A percentile compares a stretch with the other conserved stretches of the same genome.
Conservation (phyloP, 2,113 vertebrate genomes). For the Rattus rattus region DNA sequence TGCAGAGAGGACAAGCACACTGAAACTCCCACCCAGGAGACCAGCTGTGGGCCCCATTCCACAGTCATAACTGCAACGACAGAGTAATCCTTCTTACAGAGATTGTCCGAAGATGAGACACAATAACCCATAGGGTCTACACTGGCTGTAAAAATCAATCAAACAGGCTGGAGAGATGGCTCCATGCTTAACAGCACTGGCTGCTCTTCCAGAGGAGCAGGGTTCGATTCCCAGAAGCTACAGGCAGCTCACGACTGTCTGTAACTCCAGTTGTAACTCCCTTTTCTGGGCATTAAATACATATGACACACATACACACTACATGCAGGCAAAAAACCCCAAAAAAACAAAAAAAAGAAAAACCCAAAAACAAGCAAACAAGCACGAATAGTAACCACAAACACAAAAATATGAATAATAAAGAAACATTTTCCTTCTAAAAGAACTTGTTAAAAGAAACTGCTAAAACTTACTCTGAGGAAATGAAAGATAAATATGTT, state of each 20-base stretch:
- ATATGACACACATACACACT: not conserved
- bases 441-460: not conserved
- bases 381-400: not conserved
- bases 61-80: rapidly evolving
- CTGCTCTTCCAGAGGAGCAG: not conserved
- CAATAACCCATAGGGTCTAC: not conserved
- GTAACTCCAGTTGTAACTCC: not conserved
- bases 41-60: rapidly evolving
- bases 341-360: not conserved
- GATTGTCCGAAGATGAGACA: not conserved
- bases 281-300: not conserved
- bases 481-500: not conserved
- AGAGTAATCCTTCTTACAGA: not conserved
- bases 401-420: not conserved
- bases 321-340: not conserved
- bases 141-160: not conserved
- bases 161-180: not conserved
- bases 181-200: not conserved
- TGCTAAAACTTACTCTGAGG: not conserved
- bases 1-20: not conserved
- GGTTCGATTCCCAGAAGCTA: not conserved
- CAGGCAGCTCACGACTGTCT: not conserved
- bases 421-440: not conserved
- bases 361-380: not conserved
- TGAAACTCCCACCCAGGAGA: not conserved